Percentiles rank a stretch among this genome's conserved stretches.
phyloP scores from a whole-genome alignment of 1,140 invertebrate species.

The Ceratosolen solmsi region DNA sequence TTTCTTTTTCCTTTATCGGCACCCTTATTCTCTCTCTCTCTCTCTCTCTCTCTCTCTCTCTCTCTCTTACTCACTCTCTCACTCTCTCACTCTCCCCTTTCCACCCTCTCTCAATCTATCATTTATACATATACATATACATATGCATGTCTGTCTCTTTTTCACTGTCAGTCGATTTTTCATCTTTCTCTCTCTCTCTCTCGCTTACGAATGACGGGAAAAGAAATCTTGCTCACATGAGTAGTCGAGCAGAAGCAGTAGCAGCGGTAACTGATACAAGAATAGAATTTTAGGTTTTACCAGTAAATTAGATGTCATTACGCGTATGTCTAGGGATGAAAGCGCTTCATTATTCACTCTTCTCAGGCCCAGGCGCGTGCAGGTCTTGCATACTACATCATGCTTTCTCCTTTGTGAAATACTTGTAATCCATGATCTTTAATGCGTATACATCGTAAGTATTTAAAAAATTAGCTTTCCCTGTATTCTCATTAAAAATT shows the following conservation, averaged over 20 bases:
- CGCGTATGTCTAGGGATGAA: conserved; percentile 56
- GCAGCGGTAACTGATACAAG: conserved; percentile 40
- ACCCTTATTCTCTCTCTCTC: not conserved
- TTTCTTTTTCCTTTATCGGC: not conserved
- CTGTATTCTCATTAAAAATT: too few species aligned
- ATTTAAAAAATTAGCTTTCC: too few species aligned
- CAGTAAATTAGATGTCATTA: conserved; percentile 65
- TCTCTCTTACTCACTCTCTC: not conserved
- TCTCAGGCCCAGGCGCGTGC: not conserved
- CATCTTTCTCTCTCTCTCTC: not conserved
- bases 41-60: not conserved
- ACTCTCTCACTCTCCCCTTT: too few species aligned
- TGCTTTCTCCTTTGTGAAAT: too few species aligned
- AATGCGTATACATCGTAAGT: too few species aligned
- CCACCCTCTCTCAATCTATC: too few species aligned
- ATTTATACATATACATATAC: too few species aligned
- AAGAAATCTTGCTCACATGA: too few species aligned
- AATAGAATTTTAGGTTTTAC: conserved; percentile 64
- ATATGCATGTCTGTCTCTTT: not conserved
- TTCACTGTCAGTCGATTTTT: too few species aligned
- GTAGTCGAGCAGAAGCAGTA: conserved; percentile 14
- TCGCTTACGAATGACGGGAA: not conserved
- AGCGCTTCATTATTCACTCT: conserved; percentile 62
- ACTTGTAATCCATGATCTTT: too few species aligned
- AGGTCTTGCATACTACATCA: too few species aligned